These are phyloP conservation scores for Chauna torquata DNA, from an alignment of 2,113 vertebrate species.

Conservation along the genomic window DNA sequence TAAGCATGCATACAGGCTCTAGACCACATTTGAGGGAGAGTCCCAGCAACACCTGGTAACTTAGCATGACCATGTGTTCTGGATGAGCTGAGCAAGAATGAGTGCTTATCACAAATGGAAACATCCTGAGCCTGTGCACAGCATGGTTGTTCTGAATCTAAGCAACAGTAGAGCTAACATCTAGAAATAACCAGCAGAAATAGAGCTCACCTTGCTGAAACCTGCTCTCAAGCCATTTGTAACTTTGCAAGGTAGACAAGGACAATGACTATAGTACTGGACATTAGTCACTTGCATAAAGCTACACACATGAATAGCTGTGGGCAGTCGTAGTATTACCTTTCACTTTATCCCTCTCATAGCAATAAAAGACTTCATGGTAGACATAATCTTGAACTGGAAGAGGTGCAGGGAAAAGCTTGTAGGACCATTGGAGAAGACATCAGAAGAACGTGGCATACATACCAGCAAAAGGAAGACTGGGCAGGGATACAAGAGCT, in stretches of 20 bases:
- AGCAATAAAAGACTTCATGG: not conserved
- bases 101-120: not conserved
- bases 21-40: not conserved
- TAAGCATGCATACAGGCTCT: not conserved
- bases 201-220: not conserved
- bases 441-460: not conserved
- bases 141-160: not conserved
- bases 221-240: not conserved
- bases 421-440: not conserved
- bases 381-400: not conserved
- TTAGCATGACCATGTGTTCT: not conserved
- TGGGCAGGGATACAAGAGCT: not conserved
- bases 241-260: not conserved
- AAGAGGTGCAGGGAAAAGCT: not conserved
- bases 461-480: not conserved
- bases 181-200: not conserved
- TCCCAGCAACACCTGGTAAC: not conserved
- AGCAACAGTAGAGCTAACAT: not conserved
- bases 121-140: not conserved
- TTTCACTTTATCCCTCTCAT: not conserved
- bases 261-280: not conserved
- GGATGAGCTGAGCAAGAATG: not conserved
- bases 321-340: not conserved
- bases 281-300: not conserved
- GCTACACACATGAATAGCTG: not conserved